Evolutionary conservation across 2,113 vertebrate genomes (phyloP).

Genomic region (Ctenodactylus gundi): DNA sequence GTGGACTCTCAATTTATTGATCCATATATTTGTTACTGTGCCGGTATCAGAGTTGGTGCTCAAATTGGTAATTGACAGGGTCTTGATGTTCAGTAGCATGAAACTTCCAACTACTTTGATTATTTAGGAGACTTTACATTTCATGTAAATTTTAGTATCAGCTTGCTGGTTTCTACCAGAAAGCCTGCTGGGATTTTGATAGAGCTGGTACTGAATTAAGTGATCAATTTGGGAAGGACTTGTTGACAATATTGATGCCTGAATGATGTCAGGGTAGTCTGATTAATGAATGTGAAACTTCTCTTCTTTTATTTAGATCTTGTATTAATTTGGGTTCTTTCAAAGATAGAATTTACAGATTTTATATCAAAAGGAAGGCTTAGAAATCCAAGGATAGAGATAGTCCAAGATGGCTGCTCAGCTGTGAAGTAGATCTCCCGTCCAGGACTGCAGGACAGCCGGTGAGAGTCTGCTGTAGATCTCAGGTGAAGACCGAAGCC

Average conservation of each 20-base stretch:
- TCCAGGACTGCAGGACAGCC: no score
- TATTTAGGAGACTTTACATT: background rate
- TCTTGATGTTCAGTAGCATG: background rate
- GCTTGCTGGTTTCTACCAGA: background rate
- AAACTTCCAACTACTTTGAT: background rate
- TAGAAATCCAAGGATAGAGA: no score
- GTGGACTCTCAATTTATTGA: background rate
- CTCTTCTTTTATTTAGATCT: background rate
- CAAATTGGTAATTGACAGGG: background rate
- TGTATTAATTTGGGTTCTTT: no score
- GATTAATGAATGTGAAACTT: background rate
- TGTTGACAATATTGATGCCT: background rate
- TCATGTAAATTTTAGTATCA: background rate
- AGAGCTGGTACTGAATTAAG: background rate
- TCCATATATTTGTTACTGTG: background rate
- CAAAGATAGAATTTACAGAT: no score
- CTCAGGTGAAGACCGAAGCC: no score
- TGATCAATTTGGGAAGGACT: background rate
- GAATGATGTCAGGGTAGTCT: no score
- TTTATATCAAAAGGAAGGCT: no score
- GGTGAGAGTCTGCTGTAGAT: no score
- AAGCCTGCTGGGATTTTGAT: background rate
- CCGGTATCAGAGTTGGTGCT: background rate
- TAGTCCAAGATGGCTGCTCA: no score
- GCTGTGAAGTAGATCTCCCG: no score